Base-by-base conservation (phyloP, 2,888 invertebrate genomes). In the Prosopocoilus inquinatus region DNA sequence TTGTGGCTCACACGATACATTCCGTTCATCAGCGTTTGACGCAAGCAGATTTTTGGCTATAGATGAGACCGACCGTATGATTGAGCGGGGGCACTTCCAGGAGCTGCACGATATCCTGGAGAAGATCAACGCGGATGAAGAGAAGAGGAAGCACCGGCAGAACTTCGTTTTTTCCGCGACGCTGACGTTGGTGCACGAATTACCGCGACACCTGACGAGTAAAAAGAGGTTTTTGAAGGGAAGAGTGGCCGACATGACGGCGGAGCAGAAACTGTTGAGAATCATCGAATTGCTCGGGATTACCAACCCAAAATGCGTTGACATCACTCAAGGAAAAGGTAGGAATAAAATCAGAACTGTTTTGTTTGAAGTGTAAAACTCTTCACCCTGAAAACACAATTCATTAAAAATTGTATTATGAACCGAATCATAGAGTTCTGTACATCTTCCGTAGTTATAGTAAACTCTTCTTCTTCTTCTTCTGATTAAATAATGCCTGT, bases 131-230 rank as follows among this genome's bases (percentile, higher is more conserved):
- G 77, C 79, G 9, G 87, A 89, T 65, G 84, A 85, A 36, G 70
- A 68, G 0, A 83, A 81, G 38, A 78, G 81, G 13, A 78, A 81
- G 16, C 69, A 80, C 34, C 79, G 97, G 2, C 97, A 99, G 78
- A 96, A 91, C 71, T 95, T 98, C 72, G 91, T 99, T 0, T 98
- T 97, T 79, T 99, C 98, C 0, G 99, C 99, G 9, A 99, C 99
- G 0, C 80, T 99, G 32, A 94, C 97, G 0, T 78, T 97, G 71
- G 90, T 94, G 0, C 96, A 96, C 63, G 91, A 92, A 52, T 81
- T 94, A 39, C 91, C 93, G 0, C 80, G 82, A 28, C 87, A 91
- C 74, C 79, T 91, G 74, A 80, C 81, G 64, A 83, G 83, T 62
- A 79, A 75, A 53, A 75, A 74, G 55, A 76, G 81, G 2, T 80